These are phyloP conservation scores for Ficedula albicollis DNA, from an alignment of 2,797 vertebrate species.

Conservation along the genomic window DNA sequence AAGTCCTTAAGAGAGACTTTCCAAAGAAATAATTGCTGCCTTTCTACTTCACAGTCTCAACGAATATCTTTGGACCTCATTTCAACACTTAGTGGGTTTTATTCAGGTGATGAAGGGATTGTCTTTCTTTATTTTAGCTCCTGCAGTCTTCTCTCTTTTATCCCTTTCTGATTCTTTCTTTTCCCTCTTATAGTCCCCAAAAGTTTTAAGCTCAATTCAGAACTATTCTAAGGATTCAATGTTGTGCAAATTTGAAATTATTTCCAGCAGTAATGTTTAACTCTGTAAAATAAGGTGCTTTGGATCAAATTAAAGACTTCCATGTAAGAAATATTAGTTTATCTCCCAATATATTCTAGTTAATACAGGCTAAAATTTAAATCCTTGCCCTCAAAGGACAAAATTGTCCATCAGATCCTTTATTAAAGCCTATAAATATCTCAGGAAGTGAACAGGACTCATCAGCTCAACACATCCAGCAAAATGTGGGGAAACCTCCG, in stretches of 20 bases:
- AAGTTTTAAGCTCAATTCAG: constrained; percentile 65
- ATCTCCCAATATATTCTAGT: neutral
- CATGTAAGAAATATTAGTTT: neutral
- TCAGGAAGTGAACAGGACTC: neutral
- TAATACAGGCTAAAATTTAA: neutral
- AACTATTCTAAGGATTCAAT: constrained; percentile 28
- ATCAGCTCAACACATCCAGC: neutral
- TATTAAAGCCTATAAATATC: neutral
- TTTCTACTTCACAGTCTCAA: constrained; percentile 63
- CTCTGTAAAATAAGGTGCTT: constrained; percentile 46
- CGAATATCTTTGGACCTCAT: constrained; percentile 58
- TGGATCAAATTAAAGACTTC: constrained; percentile 31
- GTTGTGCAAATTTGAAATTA: constrained; percentile 52
- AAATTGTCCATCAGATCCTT: neutral
- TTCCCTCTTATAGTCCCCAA: constrained; percentile 46
- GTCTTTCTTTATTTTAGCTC: constrained; percentile 63
- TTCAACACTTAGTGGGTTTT: constrained; percentile 59
- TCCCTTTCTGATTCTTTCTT: constrained; percentile 52
- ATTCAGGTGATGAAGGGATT: constrained; percentile 69
- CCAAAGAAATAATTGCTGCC: constrained; percentile 74
- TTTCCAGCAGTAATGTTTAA: constrained; percentile 37
- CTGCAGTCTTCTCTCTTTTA: constrained; percentile 53
- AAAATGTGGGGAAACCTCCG: neutral
- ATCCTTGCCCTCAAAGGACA: neutral
- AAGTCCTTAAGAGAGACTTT: constrained; percentile 65